Conservation (phyloP, 1,140 invertebrate genomes). For the Ericerus pela region DNA sequence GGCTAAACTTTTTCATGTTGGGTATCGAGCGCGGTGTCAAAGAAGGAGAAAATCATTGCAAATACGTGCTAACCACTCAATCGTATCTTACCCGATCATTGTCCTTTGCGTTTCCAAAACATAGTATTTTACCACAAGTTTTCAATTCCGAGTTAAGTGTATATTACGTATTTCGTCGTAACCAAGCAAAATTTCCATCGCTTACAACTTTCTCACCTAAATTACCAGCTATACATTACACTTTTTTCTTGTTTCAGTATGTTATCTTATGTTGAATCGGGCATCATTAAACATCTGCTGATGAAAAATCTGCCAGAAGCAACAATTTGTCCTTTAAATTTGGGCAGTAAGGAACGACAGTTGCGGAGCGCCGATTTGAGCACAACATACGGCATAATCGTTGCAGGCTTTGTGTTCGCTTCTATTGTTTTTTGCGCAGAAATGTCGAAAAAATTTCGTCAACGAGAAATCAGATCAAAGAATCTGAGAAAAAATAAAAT, state of each 20-base stretch:
- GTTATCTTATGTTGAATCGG: conserved; percentile 47
- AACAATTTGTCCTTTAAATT: conserved; percentile 58
- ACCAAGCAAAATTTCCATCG: background rate
- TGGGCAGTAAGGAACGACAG: conserved; percentile 60
- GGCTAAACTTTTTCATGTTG: conserved; percentile 48
- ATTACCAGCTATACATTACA: background rate
- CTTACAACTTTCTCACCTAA: background rate
- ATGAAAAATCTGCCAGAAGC: conserved; percentile 45
- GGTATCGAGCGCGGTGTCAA: conserved; percentile 38
- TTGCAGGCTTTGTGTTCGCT: conserved; percentile 43
- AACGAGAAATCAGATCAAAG: background rate
- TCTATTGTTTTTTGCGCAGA: background rate
- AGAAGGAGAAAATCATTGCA: conserved; percentile 45
- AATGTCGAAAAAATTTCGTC: background rate
- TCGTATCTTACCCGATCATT: conserved; percentile 43
- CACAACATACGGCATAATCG: conserved; percentile 52
- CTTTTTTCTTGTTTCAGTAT: conserved; percentile 35
- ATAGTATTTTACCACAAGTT: conserved; percentile 38
- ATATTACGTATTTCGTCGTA: background rate
- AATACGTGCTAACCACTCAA: conserved; percentile 50
- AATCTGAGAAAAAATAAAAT: background rate
- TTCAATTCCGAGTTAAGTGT: conserved; percentile 53
- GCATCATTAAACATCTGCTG: conserved; percentile 49
- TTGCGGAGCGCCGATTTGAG: conserved; percentile 47
- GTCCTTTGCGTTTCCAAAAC: conserved; percentile 49